Evolutionary conservation across 2,888 invertebrate species (phyloP).

Genomic region (Laothoe populi): DNA sequence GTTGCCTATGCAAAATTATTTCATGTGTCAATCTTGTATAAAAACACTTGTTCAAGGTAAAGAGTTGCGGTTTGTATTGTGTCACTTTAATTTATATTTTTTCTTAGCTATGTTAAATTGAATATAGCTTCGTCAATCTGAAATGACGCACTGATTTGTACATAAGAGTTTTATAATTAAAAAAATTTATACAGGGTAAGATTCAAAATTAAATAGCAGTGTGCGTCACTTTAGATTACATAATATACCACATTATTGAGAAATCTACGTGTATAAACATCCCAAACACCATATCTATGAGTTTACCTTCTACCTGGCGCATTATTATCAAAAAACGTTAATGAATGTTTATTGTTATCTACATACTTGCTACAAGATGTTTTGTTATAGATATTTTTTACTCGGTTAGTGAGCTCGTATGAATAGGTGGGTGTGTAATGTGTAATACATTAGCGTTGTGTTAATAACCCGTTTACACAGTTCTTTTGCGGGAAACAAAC

Average conservation of each 20-base stretch:
- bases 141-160: no score
- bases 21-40: background rate
- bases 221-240: background rate
- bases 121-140: no score
- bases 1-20: background rate
- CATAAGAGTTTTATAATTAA: background rate
- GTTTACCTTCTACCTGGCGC: background rate
- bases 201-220: background rate
- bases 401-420: slow-evolving; percentile 18
- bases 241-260: background rate
- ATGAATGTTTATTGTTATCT: slow-evolving; percentile 1
- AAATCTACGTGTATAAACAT: background rate
- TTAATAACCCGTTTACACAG: slow-evolving; percentile 22
- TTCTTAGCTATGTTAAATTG: background rate
- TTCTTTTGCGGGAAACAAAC: slow-evolving; percentile 12
- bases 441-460: slow-evolving; percentile 14
- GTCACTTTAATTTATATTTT: background rate
- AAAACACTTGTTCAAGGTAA: background rate
- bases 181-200: background rate
- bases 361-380: background rate
- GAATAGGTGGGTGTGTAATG: slow-evolving; percentile 5
- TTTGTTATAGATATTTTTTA: background rate
- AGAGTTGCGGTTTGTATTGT: background rate
- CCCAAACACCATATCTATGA: background rate
- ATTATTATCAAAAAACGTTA: background rate